A percentile compares a stretch with the other conserved stretches of the same genome.
Evolutionary conservation across 1,140 invertebrate genomes (phyloP).

Genomic region (Megathymus violae): DNA sequence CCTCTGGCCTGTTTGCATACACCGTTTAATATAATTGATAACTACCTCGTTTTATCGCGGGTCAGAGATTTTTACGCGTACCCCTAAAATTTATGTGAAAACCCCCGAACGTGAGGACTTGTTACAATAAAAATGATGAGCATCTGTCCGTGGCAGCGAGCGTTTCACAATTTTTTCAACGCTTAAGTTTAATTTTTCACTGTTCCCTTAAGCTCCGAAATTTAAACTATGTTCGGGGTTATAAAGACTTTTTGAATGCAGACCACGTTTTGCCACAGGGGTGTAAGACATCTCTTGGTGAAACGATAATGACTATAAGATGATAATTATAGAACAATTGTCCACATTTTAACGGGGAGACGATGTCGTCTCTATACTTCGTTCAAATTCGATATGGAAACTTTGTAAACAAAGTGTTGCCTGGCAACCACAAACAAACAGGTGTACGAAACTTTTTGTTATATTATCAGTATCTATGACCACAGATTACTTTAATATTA

Average conservation of each 20-base stretch:
- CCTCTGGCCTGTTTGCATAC: background rate
- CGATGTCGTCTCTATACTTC: too few species aligned
- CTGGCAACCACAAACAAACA: too few species aligned
- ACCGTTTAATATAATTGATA: slow-evolving; percentile 27
- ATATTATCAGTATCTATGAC: too few species aligned
- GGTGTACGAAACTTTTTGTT: too few species aligned
- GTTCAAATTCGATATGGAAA: too few species aligned
- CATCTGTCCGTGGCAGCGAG: slow-evolving; percentile 20
- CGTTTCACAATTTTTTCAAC: slow-evolving; percentile 17
- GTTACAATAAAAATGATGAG: slow-evolving; percentile 34
- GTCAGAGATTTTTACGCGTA: slow-evolving; percentile 31
- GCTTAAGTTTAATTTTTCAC: slow-evolving; percentile 27
- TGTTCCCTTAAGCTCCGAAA: background rate
- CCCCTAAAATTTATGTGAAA: slow-evolving; percentile 27
- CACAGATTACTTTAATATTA: too few species aligned
- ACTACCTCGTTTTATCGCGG: slow-evolving; percentile 27
- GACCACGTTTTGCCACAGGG: slow-evolving; percentile 18
- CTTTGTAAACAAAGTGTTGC: too few species aligned
- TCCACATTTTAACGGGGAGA: too few species aligned
- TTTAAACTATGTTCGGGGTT: background rate
- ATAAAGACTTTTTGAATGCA: slow-evolving; percentile 7
- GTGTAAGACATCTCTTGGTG: slow-evolving; percentile 18
- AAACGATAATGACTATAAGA: slow-evolving; percentile 19
- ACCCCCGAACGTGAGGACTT: slow-evolving; percentile 26
- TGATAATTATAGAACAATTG: background rate